A percentile compares a stretch with the other conserved stretches of the same genome.
Evolutionary conservation across 2,888 invertebrate genomes (phyloP).

Genomic region (Byasa hedistus): DNA sequence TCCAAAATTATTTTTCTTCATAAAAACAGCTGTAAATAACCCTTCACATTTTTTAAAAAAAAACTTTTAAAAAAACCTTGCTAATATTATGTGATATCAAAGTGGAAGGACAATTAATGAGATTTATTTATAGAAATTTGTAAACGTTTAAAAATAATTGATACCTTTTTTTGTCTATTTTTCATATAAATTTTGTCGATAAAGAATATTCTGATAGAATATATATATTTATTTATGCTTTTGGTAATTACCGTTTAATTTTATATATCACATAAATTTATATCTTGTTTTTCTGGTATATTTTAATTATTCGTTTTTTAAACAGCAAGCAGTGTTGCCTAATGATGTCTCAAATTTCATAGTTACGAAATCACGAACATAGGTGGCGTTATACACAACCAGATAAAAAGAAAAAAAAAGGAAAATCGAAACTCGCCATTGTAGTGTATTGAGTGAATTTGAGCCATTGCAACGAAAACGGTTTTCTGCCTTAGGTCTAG

Average conservation of each 20-base stretch:
- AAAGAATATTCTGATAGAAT: too few species aligned
- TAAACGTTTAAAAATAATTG: too few species aligned
- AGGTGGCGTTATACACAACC: slow-evolving; percentile 50
- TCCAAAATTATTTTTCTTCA: background rate
- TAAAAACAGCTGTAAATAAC: background rate
- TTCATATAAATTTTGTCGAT: too few species aligned
- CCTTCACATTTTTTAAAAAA: background rate
- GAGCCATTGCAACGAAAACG: slow-evolving; percentile 68
- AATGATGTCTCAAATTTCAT: background rate
- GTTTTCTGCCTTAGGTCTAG: slow-evolving; percentile 77
- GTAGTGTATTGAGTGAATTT: slow-evolving; percentile 45
- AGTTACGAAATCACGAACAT: slow-evolving; percentile 14
- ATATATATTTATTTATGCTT: too few species aligned
- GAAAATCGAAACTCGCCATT: slow-evolving; percentile 64
- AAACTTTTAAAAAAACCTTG: background rate
- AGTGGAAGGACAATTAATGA: too few species aligned
- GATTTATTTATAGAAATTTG: too few species aligned
- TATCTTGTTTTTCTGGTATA: background rate
- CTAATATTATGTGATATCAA: too few species aligned
- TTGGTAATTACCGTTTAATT: background rate
- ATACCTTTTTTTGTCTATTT: too few species aligned
- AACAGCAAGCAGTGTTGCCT: slow-evolving; percentile 13
- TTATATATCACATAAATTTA: background rate
- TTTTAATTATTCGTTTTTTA: background rate
- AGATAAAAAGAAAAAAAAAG: slow-evolving; percentile 45